phyloP scores from a whole-genome alignment of 2,888 invertebrate species.

The Pandemis heparana region DNA sequence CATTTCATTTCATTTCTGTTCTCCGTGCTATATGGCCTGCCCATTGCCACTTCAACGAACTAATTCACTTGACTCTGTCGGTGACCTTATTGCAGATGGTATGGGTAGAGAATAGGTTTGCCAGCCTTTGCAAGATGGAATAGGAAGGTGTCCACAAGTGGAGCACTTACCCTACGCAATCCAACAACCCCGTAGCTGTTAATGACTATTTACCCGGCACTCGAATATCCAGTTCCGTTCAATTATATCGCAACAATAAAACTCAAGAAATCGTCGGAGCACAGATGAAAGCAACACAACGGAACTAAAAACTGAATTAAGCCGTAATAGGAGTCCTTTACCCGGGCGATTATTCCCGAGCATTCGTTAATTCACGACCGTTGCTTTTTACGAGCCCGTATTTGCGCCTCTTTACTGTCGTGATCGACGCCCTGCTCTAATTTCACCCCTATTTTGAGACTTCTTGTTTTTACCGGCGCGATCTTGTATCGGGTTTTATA shows the following conservation, averaged over 20 bases:
- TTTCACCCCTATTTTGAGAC: conserved; percentile 22
- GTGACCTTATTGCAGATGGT: no score
- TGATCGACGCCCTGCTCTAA: conserved; percentile 37
- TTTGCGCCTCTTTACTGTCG: conserved; percentile 33
- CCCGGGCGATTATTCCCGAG: conserved; percentile 30
- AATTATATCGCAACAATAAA: conserved; percentile 28
- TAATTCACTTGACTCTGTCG: no score
- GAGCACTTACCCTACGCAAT: background rate
- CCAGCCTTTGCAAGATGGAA: no score
- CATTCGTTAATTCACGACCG: conserved; percentile 37
- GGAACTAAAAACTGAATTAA: conserved; percentile 35
- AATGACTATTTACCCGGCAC: conserved; percentile 4
- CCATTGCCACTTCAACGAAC: no score
- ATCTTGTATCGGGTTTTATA: conserved; percentile 15
- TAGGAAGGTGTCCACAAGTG: no score
- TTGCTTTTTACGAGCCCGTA: conserved; percentile 39
- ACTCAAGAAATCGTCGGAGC: conserved; percentile 15
- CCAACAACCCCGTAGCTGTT: background rate
- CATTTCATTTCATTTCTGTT: no score
- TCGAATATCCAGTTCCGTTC: conserved; percentile 11
- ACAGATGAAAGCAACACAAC: conserved; percentile 16
- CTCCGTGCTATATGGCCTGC: no score
- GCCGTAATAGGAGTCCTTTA: conserved; percentile 28
- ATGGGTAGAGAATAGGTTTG: no score
- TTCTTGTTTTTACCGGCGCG: conserved; percentile 26